Evolutionary conservation across 2,797 vertebrate genomes (phyloP).

Genomic region (Poeciliopsis turneri): DNA sequence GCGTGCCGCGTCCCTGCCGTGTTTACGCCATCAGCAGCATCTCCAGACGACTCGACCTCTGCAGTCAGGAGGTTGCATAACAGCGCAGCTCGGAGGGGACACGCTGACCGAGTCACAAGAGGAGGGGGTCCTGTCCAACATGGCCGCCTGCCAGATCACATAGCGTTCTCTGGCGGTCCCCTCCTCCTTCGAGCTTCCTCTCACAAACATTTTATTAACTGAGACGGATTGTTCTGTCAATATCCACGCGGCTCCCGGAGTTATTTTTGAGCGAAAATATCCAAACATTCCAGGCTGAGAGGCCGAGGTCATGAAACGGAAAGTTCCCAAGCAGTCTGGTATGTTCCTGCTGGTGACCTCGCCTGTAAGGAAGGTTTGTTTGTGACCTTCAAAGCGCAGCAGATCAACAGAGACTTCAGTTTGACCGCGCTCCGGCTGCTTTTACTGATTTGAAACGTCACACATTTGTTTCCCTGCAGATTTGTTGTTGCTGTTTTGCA

Average conservation of each 20-base stretch:
- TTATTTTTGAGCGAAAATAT: slow-evolving; percentile 29
- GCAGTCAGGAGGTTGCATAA: slow-evolving; percentile 58
- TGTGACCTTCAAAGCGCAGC: slow-evolving; percentile 17
- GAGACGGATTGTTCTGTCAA: slow-evolving; percentile 27
- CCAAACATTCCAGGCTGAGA: slow-evolving; percentile 35
- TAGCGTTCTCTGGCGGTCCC: slow-evolving; percentile 46
- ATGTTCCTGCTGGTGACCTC: slow-evolving; percentile 60
- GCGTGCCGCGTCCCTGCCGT: slow-evolving; percentile 22
- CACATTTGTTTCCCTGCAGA: not conserved
- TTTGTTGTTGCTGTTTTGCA: not conserved
- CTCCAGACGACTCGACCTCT: slow-evolving; percentile 5
- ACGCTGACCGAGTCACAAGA: slow-evolving; percentile 32
- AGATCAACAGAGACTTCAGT: slow-evolving; percentile 3
- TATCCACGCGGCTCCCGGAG: slow-evolving; percentile 15
- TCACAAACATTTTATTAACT: not conserved
- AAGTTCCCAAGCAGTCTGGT: slow-evolving; percentile 75
- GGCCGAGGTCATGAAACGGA: slow-evolving; percentile 68
- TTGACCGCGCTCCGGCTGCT: not conserved
- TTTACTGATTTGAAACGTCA: slow-evolving; percentile 1
- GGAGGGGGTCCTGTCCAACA: slow-evolving; percentile 50
- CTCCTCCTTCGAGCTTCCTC: not conserved
- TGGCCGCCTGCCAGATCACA: slow-evolving; percentile 65
- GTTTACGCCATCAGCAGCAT: slow-evolving; percentile 36
- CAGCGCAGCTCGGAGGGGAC: slow-evolving; percentile 10
- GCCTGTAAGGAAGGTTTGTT: slow-evolving; percentile 31